phyloP scores from a whole-genome alignment of 1,140 invertebrate genomes.

The Listronotus bonariensis region DNA sequence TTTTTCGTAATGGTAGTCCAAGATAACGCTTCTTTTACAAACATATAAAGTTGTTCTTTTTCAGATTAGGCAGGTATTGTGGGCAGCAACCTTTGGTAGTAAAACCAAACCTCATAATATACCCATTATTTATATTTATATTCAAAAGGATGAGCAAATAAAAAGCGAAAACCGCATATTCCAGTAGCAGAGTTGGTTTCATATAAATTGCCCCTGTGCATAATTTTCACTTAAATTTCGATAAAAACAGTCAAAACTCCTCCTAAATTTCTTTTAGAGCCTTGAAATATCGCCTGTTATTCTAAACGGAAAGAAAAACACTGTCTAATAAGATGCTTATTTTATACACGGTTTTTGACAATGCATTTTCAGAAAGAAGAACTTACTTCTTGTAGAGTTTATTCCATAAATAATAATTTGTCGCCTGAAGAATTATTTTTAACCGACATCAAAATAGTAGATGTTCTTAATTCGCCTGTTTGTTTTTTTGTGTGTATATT shows the following conservation, averaged over 20 bases:
- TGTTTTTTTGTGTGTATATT: no score
- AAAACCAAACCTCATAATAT: conserved; percentile 2
- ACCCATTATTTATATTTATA: conserved; percentile 6
- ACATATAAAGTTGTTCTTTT: no score
- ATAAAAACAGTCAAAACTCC: conserved; percentile 36
- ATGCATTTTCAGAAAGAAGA: conserved; percentile 20
- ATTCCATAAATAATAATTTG: conserved; percentile 6
- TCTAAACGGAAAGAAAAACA: conserved; percentile 8
- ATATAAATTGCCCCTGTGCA: conserved; percentile 20
- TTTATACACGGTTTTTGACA: conserved; percentile 32
- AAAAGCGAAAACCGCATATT: conserved; percentile 18
- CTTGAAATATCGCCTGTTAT: conserved; percentile 19
- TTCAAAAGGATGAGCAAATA: conserved; percentile 8
- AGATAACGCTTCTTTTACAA: no score
- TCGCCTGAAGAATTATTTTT: not conserved
- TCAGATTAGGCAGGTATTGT: not conserved
- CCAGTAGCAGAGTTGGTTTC: conserved; percentile 20
- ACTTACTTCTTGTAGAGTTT: conserved; percentile 18
- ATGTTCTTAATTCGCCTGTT: no score
- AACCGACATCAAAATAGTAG: no score
- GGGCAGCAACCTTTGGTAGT: not conserved
- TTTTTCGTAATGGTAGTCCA: no score
- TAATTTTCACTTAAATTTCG: conserved; percentile 37
- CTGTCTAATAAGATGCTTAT: conserved; percentile 33
- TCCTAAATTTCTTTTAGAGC: conserved; percentile 27